Percentiles rank a stretch among this genome's conserved stretches.
Conservation (phyloP, 1,140 invertebrate species). For the Himalopsyche phryganea region DNA sequence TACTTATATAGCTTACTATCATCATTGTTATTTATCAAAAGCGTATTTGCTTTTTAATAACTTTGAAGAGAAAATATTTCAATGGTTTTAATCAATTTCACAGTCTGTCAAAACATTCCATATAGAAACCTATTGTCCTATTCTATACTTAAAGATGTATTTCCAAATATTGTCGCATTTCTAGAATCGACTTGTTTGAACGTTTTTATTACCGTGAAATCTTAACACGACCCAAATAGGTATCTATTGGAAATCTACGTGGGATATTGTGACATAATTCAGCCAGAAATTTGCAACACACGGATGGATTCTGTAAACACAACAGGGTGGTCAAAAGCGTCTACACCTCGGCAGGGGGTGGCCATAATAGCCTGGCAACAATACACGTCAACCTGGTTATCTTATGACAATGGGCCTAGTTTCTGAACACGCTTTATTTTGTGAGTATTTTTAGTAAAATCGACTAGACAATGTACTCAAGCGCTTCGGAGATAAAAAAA, state of each 20-base stretch:
- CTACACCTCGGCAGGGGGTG: constrained; percentile 19
- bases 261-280: constrained; percentile 15
- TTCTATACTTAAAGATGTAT: not conserved
- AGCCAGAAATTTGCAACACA: constrained; percentile 20
- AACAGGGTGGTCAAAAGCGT: constrained; percentile 23
- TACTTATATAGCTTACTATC: no score
- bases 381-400: constrained; percentile 3
- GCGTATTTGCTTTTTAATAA: no score
- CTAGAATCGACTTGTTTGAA: not conserved
- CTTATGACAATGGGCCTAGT: constrained; percentile 5
- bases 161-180: not conserved
- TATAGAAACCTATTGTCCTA: not conserved
- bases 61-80: no score
- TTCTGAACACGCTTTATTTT: no score
- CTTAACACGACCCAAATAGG: not conserved
- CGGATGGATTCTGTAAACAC: constrained; percentile 13
- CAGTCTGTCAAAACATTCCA: no score
- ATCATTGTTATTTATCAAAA: no score
- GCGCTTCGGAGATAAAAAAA: no score
- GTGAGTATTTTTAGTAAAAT: no score
- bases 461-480: no score
- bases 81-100: no score
- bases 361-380: constrained; percentile 5
- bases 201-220: constrained; percentile 28
- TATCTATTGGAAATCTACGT: not conserved